Evolutionary conservation across 2,113 vertebrate species (phyloP), one percentile per base, ranked within the genome.

Genomic region (Girardinichthys multiradiatus): DNA sequence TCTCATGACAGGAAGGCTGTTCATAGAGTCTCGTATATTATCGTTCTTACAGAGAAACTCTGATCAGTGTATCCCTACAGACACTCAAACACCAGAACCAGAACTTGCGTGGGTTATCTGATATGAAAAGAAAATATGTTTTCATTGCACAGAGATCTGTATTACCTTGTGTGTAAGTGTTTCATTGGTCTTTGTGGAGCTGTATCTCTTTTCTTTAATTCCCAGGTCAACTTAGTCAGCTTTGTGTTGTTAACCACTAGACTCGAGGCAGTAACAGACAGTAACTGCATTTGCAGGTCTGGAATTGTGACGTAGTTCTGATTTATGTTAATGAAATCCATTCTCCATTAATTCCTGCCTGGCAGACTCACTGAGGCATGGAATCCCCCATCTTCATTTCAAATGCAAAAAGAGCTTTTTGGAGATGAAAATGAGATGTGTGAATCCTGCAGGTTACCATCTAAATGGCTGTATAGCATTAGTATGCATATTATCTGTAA

Each of bases 321-420:
- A 92, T 93, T 92, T 92, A 92, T 93, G 90, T 87, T 91, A 92
- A 93, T 92, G 80, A 85, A 85, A 89, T 83, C 89, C 81, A 87
- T 90, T 86, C 83, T 91, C 88, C 86, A 90, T 91, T 86, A 89
- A 77, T 80, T 88, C 58, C 67, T 80, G 79, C 80, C 86, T 86
- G 88, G 83, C 86, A 88, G 86, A 89, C 70, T 88, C 84, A 87
- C 87, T 92, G 76, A 72, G 88, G 89, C 91, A 89, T 83, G 88
- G 89, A 91, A 86, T 80, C 26, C 35, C 89, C 87, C 88, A 86
- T 92, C 87, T 85, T 91, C 86, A 87, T 91, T 91, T 90, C 87
- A 91, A n/a, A 90, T 91, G 82, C 79, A 85, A 86, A 88, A 87
- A 75, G 79, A 71, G 76, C 80, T 85, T 91, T 86, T 92, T 91